These are phyloP conservation scores for Collichthys lucidus DNA, from an alignment of 2,113 vertebrate genomes.

Conservation along the genomic window DNA sequence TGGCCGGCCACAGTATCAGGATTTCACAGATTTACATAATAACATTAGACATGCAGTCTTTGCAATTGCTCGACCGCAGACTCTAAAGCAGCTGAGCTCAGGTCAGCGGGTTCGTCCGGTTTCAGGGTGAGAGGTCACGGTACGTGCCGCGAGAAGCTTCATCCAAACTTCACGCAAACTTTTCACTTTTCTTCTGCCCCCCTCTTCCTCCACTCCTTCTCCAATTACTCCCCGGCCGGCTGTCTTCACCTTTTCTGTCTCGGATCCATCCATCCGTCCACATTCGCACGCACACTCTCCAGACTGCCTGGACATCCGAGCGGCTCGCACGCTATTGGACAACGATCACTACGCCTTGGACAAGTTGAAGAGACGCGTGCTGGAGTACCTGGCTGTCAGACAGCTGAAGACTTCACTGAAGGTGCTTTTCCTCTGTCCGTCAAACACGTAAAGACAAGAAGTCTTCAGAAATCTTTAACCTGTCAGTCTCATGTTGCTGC, in stretches of 20 bases:
- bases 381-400: slow-evolving; percentile 96
- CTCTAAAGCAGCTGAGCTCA: not conserved
- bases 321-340: slow-evolving; percentile 92
- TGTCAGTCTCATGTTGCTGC: not conserved
- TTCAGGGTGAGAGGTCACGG: not conserved
- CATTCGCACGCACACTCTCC: slow-evolving; percentile 8
- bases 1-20: not conserved
- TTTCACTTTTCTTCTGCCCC: not conserved
- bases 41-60: not conserved
- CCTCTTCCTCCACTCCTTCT: not conserved
- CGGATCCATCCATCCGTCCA: not conserved
- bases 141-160: not conserved
- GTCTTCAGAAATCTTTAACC: not conserved
- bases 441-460: not conserved
- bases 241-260: not conserved
- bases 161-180: too few species aligned
- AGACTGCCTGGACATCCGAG: slow-evolving; percentile 95
- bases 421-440: slow-evolving; percentile 40
- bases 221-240: not conserved
- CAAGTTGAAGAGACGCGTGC: slow-evolving; percentile 94
- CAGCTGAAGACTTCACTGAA: slow-evolving; percentile 94
- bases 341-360: slow-evolving; percentile 98
- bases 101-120: not conserved
- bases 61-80: too few species aligned
- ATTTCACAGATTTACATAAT: not conserved